Base-by-base conservation (phyloP, 1,140 invertebrate species). In the Cyrtorhinus lividipennis region DNA sequence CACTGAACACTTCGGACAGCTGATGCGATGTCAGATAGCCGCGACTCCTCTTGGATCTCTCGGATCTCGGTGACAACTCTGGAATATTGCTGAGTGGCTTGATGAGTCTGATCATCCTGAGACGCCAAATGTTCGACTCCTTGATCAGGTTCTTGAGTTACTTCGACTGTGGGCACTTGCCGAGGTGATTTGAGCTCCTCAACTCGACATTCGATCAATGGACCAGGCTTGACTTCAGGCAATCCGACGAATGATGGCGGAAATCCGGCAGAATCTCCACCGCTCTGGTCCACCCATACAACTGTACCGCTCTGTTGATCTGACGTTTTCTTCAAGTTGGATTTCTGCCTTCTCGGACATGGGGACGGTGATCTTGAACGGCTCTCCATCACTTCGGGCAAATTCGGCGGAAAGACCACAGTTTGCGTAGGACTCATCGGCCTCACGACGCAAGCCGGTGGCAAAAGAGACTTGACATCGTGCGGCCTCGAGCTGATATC, bases 351-450 rank as follows among this genome's bases (percentile, higher is more conserved):
- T 18, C 30, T 15, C 5, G 46, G 62, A 15, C 64, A 63, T 24
- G 64, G 62, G 18, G 64, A 65, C 22, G 25, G 20, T 1, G 65
- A 56, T 27, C 62, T 24, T 10, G 65, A 66, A 23, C 56, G 18
- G 1, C 2, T 48, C 26, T 20, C 44, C 22, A 48, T 27, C 3
- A 46, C 22, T 18, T 46, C 15, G 15, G 46, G 67, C 15, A 69
- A 46, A 20, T 69, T 62, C 13, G 69, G 68, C 20, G 69, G 69
- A 38, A 69, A 70, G 12, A 64, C 60, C 2, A 70, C 56, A 2
- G 65, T 46, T 24, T 66, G 67, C 25, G 60, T 56, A 0, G 69
- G 68, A 15, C 66, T 66, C 8, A 68, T 20, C 15, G 65, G 63
- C 22, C 66, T 26, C 1, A 63, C 58, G 5, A 64, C 45, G 13